phyloP scores from a whole-genome alignment of 2,797 vertebrate genomes.

The Pseudomugil tenellus region DNA sequence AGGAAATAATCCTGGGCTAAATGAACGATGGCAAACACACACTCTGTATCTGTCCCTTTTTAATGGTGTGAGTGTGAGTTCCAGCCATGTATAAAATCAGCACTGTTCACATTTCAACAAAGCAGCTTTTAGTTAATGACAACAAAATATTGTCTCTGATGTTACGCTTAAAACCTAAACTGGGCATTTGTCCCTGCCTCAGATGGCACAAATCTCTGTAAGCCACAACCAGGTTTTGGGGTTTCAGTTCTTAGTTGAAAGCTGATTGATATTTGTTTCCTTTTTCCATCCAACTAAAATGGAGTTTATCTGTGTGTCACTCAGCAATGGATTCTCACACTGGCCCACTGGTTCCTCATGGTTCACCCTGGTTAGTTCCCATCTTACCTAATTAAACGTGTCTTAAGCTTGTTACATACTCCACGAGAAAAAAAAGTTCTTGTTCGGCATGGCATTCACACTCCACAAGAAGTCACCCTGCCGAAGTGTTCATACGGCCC shows the following conservation, averaged over 20 bases:
- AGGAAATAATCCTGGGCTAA: not conserved
- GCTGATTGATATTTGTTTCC: not conserved
- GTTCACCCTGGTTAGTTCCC: not conserved
- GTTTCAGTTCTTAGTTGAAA: not conserved
- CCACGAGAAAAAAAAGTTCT: too few species aligned
- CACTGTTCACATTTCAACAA: constrained; percentile 2
- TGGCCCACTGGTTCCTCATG: not conserved
- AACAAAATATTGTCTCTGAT: constrained; percentile 2
- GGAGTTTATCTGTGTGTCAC: not conserved
- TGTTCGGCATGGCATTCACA: too few species aligned
- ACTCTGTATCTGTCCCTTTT: not conserved
- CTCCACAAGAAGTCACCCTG: too few species aligned
- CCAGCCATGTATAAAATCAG: not conserved
- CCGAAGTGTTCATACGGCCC: too few species aligned
- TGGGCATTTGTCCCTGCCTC: not conserved
- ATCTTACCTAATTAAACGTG: not conserved
- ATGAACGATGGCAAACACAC: not conserved
- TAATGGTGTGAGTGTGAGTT: not conserved
- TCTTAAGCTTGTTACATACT: not conserved
- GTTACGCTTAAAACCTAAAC: not conserved
- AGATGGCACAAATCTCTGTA: not conserved
- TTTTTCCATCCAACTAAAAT: not conserved
- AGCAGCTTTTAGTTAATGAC: not conserved
- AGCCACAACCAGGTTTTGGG: not conserved
- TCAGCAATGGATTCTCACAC: not conserved